Percentiles rank a stretch among this genome's conserved stretches.
Evolutionary conservation across 2,888 invertebrate genomes (phyloP).

Genomic region (Cartodere bifasciata): DNA sequence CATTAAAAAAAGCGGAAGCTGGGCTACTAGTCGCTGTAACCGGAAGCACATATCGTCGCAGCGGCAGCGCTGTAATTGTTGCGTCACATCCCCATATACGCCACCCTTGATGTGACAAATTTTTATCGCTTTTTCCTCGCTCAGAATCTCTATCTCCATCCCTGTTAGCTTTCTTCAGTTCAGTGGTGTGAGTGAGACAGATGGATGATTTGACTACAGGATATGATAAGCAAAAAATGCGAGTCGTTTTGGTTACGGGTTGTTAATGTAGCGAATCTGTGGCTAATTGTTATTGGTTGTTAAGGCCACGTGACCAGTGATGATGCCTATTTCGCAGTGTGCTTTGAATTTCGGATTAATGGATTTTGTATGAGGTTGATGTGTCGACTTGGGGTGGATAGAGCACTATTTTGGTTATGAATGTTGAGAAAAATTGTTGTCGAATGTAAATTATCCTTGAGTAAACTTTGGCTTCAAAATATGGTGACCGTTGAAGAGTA

Average conservation of each 20-base stretch:
- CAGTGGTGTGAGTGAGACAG: conserved; percentile 3
- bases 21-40: conserved; percentile 19
- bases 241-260: conserved; percentile 29
- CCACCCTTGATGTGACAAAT: conserved; percentile 32
- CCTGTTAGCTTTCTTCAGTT: conserved; percentile 5
- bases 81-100: conserved; percentile 23
- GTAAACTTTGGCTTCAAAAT: no score
- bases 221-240: conserved; percentile 26
- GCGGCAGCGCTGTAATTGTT: conserved; percentile 32
- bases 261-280: conserved; percentile 35
- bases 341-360: conserved; percentile 25
- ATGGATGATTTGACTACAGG: conserved; percentile 8
- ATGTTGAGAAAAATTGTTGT: no score
- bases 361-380: conserved; percentile 12
- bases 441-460: no score
- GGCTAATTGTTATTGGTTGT: conserved; percentile 36
- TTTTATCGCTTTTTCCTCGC: conserved; percentile 30
- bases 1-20: conserved; percentile 21
- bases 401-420: no score
- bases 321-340: conserved; percentile 24
- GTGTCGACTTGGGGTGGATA: conserved; percentile 1
- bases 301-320: conserved; percentile 32
- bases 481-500: no score
- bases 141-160: conserved; percentile 16
- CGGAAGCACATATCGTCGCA: conserved; percentile 32